Evolutionary conservation across 2,888 invertebrate species (phyloP).

Genomic region (Andrena marginata): DNA sequence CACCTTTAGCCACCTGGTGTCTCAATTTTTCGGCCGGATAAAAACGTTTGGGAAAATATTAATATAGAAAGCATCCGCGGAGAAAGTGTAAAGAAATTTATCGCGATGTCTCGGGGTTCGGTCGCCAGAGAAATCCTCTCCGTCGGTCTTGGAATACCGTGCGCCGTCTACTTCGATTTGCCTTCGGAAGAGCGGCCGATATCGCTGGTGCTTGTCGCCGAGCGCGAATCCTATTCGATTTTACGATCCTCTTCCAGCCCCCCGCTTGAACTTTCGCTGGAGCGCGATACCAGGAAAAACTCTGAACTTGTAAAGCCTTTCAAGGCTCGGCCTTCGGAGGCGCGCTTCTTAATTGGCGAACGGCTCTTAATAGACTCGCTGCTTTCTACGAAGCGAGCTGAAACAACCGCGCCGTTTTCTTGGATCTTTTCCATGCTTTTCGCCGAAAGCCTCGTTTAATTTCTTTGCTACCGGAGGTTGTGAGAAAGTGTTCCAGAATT

Average conservation of each 20-base stretch:
- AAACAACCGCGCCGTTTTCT: slow-evolving; percentile 12
- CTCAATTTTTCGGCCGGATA: neutral
- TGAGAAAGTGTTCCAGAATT: neutral
- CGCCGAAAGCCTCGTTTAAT: neutral
- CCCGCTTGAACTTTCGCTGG: slow-evolving; percentile 41
- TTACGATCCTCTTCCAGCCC: neutral
- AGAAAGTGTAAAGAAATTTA: slow-evolving; percentile 66
- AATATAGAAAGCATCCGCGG: slow-evolving; percentile 44
- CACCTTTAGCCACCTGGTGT: no score
- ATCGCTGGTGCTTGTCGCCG: neutral
- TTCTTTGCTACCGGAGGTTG: neutral
- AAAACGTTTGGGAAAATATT: slow-evolving; percentile 51
- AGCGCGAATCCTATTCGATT: neutral
- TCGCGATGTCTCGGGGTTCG: slow-evolving; percentile 52
- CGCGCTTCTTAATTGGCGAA: slow-evolving; percentile 64
- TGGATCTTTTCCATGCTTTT: slow-evolving; percentile 8
- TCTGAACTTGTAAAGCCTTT: slow-evolving; percentile 64
- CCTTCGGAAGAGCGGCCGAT: neutral
- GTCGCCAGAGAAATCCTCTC: slow-evolving; percentile 61
- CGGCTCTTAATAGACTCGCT: slow-evolving; percentile 62
- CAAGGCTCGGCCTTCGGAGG: slow-evolving; percentile 58
- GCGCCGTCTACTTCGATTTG: slow-evolving; percentile 23
- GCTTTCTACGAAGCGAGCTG: slow-evolving; percentile 47
- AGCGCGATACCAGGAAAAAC: slow-evolving; percentile 22
- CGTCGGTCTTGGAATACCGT: neutral